These are phyloP conservation scores for Epinotia nisella DNA, from an alignment of 2,888 invertebrate species.

Conservation along the genomic window DNA sequence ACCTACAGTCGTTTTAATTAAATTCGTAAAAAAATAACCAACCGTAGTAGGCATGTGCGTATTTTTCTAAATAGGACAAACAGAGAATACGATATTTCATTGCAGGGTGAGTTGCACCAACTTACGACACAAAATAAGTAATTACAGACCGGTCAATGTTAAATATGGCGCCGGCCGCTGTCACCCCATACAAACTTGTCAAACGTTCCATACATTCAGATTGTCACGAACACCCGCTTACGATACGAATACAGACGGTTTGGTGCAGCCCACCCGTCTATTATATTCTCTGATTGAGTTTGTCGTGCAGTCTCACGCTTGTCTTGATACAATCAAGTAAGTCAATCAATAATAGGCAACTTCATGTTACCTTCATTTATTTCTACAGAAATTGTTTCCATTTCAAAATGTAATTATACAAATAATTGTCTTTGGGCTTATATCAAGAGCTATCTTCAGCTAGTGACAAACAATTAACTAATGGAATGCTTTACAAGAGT, in stretches of 20 bases:
- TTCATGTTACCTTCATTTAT: constrained; percentile 15
- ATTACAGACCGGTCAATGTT: no score
- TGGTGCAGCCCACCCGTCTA: no score
- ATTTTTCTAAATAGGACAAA: no score
- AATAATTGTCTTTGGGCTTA: constrained; percentile 20
- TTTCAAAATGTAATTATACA: constrained; percentile 7
- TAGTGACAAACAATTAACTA: constrained; percentile 15
- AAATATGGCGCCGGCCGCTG: no score
- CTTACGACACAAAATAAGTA: no score
- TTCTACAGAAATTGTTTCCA: constrained; percentile 21
- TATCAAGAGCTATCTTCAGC: background rate
- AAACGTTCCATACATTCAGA: no score
- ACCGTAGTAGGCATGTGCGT: background rate
- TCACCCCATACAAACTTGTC: no score
- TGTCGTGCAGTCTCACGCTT: constrained; percentile 35
- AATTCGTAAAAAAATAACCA: background rate
- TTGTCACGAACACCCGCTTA: no score
- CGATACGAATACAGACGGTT: no score
- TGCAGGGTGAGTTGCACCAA: background rate
- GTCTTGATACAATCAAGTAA: constrained; percentile 9
- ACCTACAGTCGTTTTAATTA: background rate
- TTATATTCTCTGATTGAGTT: background rate
- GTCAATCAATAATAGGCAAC: background rate
- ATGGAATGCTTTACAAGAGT: constrained; percentile 36
- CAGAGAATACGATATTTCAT: background rate